Percentiles rank a stretch among this genome's conserved stretches.
Conservation (phyloP, 2,888 invertebrate genomes). For the Celastrina argiolus region DNA sequence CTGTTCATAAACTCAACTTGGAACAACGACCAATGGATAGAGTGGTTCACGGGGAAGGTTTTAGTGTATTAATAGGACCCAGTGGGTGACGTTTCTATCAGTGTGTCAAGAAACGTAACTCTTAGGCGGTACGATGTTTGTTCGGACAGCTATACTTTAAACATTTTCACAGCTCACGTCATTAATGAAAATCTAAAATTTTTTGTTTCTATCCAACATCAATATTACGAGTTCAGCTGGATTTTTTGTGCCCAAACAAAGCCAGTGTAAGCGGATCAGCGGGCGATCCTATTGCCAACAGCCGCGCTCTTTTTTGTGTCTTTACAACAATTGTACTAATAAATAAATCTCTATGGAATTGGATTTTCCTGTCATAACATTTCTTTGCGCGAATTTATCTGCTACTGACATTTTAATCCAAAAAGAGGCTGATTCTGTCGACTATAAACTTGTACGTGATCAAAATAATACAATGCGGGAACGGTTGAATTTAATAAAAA, state of each 20-base stretch:
- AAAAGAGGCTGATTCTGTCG: constrained; percentile 47
- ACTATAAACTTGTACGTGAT: constrained; percentile 63
- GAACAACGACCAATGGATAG: no score
- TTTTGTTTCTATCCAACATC: background rate
- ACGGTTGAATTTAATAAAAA: constrained; percentile 29
- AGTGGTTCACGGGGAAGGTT: no score
- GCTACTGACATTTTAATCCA: constrained; percentile 66
- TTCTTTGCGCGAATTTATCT: constrained; percentile 56
- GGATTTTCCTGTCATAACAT: constrained; percentile 30
- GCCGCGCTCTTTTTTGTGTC: constrained; percentile 1
- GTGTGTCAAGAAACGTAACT: no score
- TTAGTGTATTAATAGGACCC: no score
- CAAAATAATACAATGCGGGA: constrained; percentile 46
- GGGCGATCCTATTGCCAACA: constrained; percentile 13
- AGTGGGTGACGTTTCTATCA: no score
- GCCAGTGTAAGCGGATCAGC: constrained; percentile 14
- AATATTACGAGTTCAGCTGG: background rate
- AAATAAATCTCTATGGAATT: constrained; percentile 17
- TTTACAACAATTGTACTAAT: constrained; percentile 15
- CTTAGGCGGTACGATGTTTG: no score
- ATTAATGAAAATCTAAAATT: background rate
- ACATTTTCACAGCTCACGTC: no score
- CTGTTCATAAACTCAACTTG: no score
- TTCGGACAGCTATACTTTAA: no score
- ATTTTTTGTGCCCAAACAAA: constrained; percentile 18